Base-by-base conservation (phyloP, 37 sponge, comb jelly and placozoan species). In the Sycon ciliatum region DNA sequence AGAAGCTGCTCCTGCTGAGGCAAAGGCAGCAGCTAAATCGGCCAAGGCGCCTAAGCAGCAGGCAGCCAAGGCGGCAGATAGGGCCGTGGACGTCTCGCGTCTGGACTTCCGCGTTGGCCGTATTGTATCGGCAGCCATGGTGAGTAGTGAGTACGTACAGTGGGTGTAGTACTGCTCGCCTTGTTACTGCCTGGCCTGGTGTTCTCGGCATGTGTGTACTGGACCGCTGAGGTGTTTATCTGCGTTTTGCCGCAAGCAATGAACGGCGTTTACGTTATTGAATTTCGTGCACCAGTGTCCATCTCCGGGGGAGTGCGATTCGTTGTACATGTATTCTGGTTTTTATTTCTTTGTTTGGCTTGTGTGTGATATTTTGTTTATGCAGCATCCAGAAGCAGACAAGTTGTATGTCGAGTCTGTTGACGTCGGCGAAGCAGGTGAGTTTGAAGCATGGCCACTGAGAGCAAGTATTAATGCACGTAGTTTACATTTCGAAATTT, bases 351-450 rank as follows among this genome's bases (percentile, higher is more conserved):
- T n/a, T n/a, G n/a, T n/a, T n/a, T n/a, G n/a, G n/a, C n/a, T n/a
- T 7, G 7, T 22, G 63, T 60, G 7, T 11, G 32, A 23, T 24
- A 18, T 46, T 13, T 20, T 36, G 0, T 55, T 33, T 32, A 27
- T 65, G 38, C 56, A 89, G 94, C 89, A 88, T 58, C 86, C 81
- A 32, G 77, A 89, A 79, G 89, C 94, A 18, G 89, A 88, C 54
- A 54, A 89, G 24, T 75, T 93, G 57, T 93, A 88, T 57, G 74
- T 88, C 1, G 89, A 93, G 74, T 83, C 80, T 53, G 52, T 93
- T 0, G 84, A 93, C 37, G 64, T 93, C 11, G 94, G 94, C 33
- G 82, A 85, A 36, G 62, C 54, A 81, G 80, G 90, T 89, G 67
- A 27, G 64, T 56, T 3, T 34, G 32, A 6, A n/a, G 33, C 27